Conservation (phyloP, 2,113 vertebrate genomes). For the Bubo bubo region DNA sequence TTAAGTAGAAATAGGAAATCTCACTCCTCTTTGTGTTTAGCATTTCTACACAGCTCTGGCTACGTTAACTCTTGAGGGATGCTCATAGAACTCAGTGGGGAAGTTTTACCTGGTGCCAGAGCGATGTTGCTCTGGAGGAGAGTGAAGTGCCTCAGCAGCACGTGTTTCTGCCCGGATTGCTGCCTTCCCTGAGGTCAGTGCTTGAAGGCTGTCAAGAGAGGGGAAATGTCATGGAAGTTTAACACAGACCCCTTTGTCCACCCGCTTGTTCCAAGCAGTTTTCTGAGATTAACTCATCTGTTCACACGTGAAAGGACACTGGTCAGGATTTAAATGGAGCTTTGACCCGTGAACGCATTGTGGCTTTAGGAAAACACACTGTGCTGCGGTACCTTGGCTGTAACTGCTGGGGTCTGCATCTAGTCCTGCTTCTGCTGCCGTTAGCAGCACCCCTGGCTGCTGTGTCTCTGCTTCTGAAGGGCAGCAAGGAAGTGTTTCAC, state of each 20-base stretch:
- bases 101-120: neutral
- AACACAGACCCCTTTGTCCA: neutral
- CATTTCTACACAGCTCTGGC: neutral
- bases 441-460: neutral
- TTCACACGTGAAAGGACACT: neutral
- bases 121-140: neutral
- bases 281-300: neutral
- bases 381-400: neutral
- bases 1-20: neutral
- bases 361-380: neutral
- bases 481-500: neutral
- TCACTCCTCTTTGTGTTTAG: neutral
- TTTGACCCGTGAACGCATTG: neutral
- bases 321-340: neutral
- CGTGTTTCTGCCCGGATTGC: neutral
- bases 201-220: neutral
- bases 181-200: neutral
- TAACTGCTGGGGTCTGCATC: neutral
- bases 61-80: neutral
- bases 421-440: neutral
- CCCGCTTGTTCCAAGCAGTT: neutral
- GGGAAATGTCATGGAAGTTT: neutral
- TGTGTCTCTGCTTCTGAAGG: neutral
- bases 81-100: neutral
- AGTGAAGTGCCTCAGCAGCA: rapidly evolving